Evolutionary conservation across 92 coral and sea anemone species (phyloP).

Genomic region (Paragorgia papillata): DNA sequence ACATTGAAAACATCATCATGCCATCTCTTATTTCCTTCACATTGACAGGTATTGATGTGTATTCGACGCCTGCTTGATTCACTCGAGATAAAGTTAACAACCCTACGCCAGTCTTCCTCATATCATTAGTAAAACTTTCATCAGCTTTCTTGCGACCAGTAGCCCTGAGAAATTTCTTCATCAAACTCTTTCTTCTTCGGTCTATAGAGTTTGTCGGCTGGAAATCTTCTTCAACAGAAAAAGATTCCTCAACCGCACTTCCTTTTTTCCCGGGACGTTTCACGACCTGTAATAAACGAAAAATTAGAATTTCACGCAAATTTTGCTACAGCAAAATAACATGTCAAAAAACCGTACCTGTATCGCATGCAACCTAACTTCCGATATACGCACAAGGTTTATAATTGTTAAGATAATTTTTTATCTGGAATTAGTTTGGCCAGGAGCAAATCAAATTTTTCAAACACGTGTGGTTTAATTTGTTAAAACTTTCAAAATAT

Average conservation of each 20-base stretch:
- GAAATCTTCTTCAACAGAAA: slow-evolving; percentile 31
- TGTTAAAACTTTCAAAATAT: too few species aligned
- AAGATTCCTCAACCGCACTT: slow-evolving; percentile 23
- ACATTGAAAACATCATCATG: slow-evolving; percentile 78
- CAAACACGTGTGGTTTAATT: too few species aligned
- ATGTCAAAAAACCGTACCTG: too few species aligned
- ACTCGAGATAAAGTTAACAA: slow-evolving; percentile 9
- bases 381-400: too few species aligned
- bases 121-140: slow-evolving; percentile 64
- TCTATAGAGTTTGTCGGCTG: slow-evolving; percentile 18
- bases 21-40: slow-evolving; percentile 79
- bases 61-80: slow-evolving; percentile 49
- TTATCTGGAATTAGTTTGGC: too few species aligned
- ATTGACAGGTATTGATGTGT: slow-evolving; percentile 87
- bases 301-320: neutral
- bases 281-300: slow-evolving; percentile 1
- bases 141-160: slow-evolving; percentile 79
- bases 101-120: slow-evolving; percentile 11
- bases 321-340: neutral
- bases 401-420: too few species aligned
- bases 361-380: too few species aligned
- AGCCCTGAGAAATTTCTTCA: slow-evolving; percentile 73
- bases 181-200: slow-evolving; percentile 54
- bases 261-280: slow-evolving; percentile 14
- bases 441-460: too few species aligned